Percentiles rank a stretch among this genome's conserved stretches.
These are phyloP conservation scores for Salmo trutta DNA, from an alignment of 2,797 vertebrate genomes.

Conservation along the genomic window DNA sequence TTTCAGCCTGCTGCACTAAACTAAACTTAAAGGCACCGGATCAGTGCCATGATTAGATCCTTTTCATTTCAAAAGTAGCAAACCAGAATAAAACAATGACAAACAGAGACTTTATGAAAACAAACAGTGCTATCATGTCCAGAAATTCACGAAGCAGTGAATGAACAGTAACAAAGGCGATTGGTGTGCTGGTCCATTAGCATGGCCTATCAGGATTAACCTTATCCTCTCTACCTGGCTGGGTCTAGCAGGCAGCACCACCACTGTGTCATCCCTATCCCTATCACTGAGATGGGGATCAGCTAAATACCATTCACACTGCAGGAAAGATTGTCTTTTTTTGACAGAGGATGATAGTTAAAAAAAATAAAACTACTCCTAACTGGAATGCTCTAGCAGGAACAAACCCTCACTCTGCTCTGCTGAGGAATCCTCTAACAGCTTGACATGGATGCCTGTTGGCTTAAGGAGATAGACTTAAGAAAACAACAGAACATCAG, in stretches of 20 bases:
- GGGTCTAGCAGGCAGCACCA: conserved; percentile 18
- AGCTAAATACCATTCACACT: conserved; percentile 30
- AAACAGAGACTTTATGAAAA: neutral
- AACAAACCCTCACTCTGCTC: conserved; percentile 20
- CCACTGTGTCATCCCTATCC: conserved; percentile 37
- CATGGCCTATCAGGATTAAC: conserved; percentile 43
- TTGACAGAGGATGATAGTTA: conserved; percentile 52
- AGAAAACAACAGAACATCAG: conserved; percentile 32
- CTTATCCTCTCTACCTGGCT: conserved; percentile 29
- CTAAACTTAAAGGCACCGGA: neutral
- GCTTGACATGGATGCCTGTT: conserved; percentile 27
- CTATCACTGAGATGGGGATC: conserved; percentile 53
- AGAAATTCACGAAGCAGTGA: conserved; percentile 25
- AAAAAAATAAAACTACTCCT: conserved; percentile 53
- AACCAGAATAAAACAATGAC: conserved; percentile 19
- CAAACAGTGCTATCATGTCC: conserved; percentile 23
- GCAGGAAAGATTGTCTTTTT: conserved; percentile 29
- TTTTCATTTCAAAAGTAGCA: conserved; percentile 17
- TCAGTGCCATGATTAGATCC: neutral
- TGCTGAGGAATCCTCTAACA: conserved; percentile 26
- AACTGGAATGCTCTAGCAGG: neutral
- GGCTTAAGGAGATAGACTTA: conserved; percentile 27
- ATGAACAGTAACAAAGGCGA: conserved; percentile 27
- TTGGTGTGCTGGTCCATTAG: conserved; percentile 41
- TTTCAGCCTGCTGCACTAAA: conserved; percentile 24